Evolutionary conservation across 1,140 invertebrate species (phyloP).

Genomic region (Cecropterus lyciades): DNA sequence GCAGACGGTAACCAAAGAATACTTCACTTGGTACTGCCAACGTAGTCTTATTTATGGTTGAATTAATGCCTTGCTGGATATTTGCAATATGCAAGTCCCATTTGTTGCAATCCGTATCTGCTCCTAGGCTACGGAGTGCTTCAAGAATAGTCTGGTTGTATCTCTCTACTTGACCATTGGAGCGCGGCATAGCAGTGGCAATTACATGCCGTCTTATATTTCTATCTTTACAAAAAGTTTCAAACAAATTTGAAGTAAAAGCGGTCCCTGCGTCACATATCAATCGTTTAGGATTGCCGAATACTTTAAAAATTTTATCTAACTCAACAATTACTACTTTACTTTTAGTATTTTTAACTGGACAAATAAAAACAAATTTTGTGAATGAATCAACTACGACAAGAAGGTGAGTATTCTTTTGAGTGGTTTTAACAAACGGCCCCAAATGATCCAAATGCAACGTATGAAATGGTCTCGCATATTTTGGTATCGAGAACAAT

Average conservation of each 20-base stretch:
- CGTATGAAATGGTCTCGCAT: conserved; percentile 27
- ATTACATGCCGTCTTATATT: conserved; percentile 23
- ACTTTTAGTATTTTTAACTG: conserved; percentile 26
- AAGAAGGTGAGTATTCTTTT: conserved; percentile 11
- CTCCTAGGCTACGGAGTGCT: conserved; percentile 24
- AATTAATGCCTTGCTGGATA: conserved; percentile 32
- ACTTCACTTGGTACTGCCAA: conserved; percentile 23
- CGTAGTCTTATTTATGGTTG: conserved; percentile 34
- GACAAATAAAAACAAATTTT: conserved; percentile 26
- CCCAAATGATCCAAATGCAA: conserved; percentile 26
- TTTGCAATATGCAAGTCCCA: conserved; percentile 16
- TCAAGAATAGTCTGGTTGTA: conserved; percentile 24
- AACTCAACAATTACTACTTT: conserved; percentile 14
- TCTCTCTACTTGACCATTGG: conserved; percentile 24
- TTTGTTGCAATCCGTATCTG: conserved; percentile 25
- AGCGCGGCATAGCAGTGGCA: conserved; percentile 17
- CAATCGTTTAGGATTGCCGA: conserved; percentile 25
- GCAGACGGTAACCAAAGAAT: conserved; percentile 29
- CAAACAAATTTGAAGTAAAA: conserved; percentile 25
- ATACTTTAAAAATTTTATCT: conserved; percentile 33
- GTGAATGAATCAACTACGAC: conserved; percentile 27
- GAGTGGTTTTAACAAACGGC: conserved; percentile 24
- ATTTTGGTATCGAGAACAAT: conserved; percentile 28
- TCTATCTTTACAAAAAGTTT: conserved; percentile 15
- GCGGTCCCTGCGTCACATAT: conserved; percentile 30